A percentile compares a stretch with the other conserved stretches of the same genome.
phyloP scores from a whole-genome alignment of 30 jellyfish, hydroid and myxozoan genomes.

The Turritopsis dohrnii region DNA sequence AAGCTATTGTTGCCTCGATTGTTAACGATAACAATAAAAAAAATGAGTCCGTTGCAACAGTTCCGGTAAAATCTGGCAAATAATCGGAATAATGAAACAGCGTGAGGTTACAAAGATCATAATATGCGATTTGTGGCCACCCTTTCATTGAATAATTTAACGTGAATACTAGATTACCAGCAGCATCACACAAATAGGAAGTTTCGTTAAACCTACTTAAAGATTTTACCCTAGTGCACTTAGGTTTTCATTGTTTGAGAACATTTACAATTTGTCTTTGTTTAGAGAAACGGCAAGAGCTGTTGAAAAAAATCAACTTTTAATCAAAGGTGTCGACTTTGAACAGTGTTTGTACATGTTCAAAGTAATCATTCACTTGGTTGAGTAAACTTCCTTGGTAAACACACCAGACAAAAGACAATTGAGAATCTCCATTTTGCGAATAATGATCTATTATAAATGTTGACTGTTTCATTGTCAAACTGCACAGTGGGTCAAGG shows the following conservation, averaged over 20 bases:
- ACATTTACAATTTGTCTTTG: background rate
- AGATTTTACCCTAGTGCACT: background rate
- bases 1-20: no score
- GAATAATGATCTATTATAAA: background rate
- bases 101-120: background rate
- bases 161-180: background rate
- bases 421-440: background rate
- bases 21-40: no score
- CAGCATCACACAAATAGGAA: background rate
- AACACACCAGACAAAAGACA: constrained; percentile 1
- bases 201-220: background rate
- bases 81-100: background rate
- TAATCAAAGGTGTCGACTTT: background rate
- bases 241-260: background rate
- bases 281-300: background rate
- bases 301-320: background rate
- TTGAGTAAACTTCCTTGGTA: constrained; percentile 18
- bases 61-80: background rate
- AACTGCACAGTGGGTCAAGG: constrained; percentile 12
- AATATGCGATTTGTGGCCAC: background rate
- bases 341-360: background rate
- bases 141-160: background rate
- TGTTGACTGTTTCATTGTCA: background rate
- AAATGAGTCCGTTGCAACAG: no score
- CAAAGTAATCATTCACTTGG: background rate